Evolutionary conservation across 2,888 invertebrate genomes (phyloP).

Genomic region (Odontocerum albicorne): DNA sequence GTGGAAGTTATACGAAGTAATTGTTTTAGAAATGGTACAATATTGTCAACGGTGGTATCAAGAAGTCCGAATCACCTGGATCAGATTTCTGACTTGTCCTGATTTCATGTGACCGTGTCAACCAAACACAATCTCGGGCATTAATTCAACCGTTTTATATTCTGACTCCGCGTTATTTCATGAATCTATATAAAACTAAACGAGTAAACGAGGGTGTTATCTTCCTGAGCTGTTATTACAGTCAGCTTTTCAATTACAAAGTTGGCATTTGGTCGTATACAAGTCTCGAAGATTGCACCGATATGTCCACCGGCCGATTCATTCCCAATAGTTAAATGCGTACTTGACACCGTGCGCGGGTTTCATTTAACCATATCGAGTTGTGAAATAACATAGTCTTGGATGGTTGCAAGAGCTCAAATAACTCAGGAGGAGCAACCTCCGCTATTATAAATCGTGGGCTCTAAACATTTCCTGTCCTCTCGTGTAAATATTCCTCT

Average conservation of each 20-base stretch:
- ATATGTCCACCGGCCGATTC: slow-evolving; percentile 4
- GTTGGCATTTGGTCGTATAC: background rate
- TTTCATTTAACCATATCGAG: too few species aligned
- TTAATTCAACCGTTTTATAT: background rate
- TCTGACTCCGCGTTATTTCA: background rate
- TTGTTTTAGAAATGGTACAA: too few species aligned
- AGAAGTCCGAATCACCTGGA: too few species aligned
- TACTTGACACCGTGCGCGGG: background rate
- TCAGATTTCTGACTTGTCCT: too few species aligned
- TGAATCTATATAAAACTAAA: background rate
- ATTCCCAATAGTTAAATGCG: slow-evolving; percentile 9
- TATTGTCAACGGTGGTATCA: too few species aligned
- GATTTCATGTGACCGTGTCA: too few species aligned
- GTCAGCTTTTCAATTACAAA: slow-evolving; percentile 4
- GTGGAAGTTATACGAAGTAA: too few species aligned
- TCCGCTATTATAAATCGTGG: slow-evolving; percentile 32
- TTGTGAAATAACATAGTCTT: background rate
- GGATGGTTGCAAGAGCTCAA: background rate
- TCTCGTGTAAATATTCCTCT: slow-evolving; percentile 32
- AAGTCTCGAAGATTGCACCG: slow-evolving; percentile 4
- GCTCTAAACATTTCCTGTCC: slow-evolving; percentile 35
- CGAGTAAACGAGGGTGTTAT: slow-evolving; percentile 1
- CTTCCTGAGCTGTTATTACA: background rate
- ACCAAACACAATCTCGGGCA: too few species aligned
- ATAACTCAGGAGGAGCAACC: background rate